Base-by-base conservation (phyloP, 2,113 vertebrate genomes). In the Chiloscyllium plagiosum region DNA sequence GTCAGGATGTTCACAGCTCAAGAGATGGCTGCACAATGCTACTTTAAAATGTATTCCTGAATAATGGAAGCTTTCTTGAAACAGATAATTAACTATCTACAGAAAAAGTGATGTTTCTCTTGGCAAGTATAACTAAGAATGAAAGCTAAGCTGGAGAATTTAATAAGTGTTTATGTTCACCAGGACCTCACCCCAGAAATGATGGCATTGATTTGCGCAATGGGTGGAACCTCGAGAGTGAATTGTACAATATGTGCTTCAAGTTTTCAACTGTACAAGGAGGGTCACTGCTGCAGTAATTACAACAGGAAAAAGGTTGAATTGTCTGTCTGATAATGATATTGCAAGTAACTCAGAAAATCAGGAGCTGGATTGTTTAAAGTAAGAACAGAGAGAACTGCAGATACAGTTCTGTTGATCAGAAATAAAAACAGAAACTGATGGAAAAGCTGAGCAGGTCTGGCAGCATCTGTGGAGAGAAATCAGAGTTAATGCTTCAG, bases 41-140 rank as follows among this genome's bases (percentile, higher is more conserved):
- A 96, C 83, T 95, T 97, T 61, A 61, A 61, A n/a, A 0, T 72
- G 96, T 96, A 96, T 97, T 97, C 96, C 97, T 96, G 97, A 97
- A 97, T 96, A 97, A 97, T 96, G 95, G 96, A 92, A 96, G 97
- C 96, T 96, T 97, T 97, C 96, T 96, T 97, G 96, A 96, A 94
- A 97, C 96, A 97, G 97, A 97, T 96, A 96, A 97, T 96, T 97
- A 97, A 96, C 97, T 66, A 66, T 96, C 96, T 97, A 69, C 96
- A 97, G 97, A 97, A 98, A 98, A 98, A 97, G 96, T 97, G 97
- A 97, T 97, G 97, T 97, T 98, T 98, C 97, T 97, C 96, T 97
- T 97, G 97, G 97, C 97, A 97, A 96, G 96, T 96, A 96, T 96
- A 96, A 96, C 96, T 76, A 97, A 83, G 97, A 97, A 97, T 97